A percentile compares a stretch with the other conserved stretches of the same genome.
These are phyloP conservation scores for Callopanchax toddi DNA, from an alignment of 2,113 vertebrate species.

Conservation along the genomic window DNA sequence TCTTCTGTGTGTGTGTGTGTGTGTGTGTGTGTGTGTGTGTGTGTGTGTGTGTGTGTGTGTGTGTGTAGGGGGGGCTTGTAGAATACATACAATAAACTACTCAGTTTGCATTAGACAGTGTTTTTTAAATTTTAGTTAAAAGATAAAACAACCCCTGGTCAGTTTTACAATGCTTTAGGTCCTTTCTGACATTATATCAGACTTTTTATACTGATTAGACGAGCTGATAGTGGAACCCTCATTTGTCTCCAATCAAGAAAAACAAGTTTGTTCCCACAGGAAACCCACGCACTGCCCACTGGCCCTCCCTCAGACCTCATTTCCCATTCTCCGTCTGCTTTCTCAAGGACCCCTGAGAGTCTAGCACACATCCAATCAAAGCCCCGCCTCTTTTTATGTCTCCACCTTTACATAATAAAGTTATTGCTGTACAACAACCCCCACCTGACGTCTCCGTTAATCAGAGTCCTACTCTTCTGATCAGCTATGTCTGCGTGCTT, in stretches of 20 bases:
- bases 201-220: conserved; percentile 38
- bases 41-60: too few relatives aligned
- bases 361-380: conserved; percentile 62
- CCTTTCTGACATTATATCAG: conserved; percentile 7
- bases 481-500: conserved; percentile 35
- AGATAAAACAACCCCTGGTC: neutral
- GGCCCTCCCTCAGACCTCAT: conserved; percentile 34
- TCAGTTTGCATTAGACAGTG: neutral
- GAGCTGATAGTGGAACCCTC: conserved; percentile 39
- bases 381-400: conserved; percentile 32
- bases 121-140: neutral
- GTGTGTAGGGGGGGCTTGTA: too few relatives aligned
- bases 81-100: conserved; percentile 10
- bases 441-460: conserved; percentile 18
- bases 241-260: conserved; percentile 41
- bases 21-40: too few relatives aligned
- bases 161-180: neutral
- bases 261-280: conserved; percentile 61
- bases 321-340: conserved; percentile 35
- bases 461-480: conserved; percentile 4
- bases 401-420: conserved; percentile 27
- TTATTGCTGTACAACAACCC: conserved; percentile 19
- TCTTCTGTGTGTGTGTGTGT: neutral
- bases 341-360: conserved; percentile 60
- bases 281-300: conserved; percentile 18